These are phyloP conservation scores for Oreonectes daqikongensis DNA, from an alignment of 2,797 vertebrate species.

Conservation along the genomic window DNA sequence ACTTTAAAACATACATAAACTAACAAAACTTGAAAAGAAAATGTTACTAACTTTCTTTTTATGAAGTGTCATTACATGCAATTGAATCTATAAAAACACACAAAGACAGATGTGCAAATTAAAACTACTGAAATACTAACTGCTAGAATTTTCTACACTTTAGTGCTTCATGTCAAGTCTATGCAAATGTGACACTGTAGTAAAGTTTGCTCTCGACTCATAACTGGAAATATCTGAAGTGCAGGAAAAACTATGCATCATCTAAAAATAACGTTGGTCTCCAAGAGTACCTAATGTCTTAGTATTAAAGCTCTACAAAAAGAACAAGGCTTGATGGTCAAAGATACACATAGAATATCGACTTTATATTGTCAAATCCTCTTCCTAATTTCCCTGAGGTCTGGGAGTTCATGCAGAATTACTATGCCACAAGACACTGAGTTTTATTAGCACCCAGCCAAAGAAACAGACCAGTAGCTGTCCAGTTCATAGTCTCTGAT, in stretches of 20 bases:
- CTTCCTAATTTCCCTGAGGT: not conserved
- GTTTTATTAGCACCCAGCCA: constrained; percentile 14
- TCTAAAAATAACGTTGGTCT: not conserved
- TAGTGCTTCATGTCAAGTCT: not conserved
- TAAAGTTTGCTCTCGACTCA: not conserved
- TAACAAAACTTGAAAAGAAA: not conserved
- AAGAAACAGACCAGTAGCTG: not conserved
- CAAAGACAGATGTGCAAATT: not conserved
- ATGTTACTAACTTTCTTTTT: constrained; percentile 9
- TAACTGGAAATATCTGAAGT: not conserved
- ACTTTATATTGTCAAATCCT: constrained; percentile 11
- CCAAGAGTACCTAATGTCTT: not conserved
- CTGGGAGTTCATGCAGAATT: constrained; percentile 10
- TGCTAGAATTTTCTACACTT: not conserved
- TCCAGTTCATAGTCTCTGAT: constrained; percentile 9
- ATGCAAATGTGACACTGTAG: no score
- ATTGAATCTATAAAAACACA: not conserved
- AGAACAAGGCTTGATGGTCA: not conserved
- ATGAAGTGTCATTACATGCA: constrained; percentile 7
- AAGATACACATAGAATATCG: constrained; percentile 15
- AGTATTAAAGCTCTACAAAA: not conserved
- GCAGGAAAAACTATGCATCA: not conserved
- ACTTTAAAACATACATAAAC: no score
- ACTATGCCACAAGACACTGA: constrained; percentile 17
- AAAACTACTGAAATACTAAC: not conserved